Evolutionary conservation across 1,140 invertebrate species (phyloP).

Genomic region (Papilio machaon): DNA sequence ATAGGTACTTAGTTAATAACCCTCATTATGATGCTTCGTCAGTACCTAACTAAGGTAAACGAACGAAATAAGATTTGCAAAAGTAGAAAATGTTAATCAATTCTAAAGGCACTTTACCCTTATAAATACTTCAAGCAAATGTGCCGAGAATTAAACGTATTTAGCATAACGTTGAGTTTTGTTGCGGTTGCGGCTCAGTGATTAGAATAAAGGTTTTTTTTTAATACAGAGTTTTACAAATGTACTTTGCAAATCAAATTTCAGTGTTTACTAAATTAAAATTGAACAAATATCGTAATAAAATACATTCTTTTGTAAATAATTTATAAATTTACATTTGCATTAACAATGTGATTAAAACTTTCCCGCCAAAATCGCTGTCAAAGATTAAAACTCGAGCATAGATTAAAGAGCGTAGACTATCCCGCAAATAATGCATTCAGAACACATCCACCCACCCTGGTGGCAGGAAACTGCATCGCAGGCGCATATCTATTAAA

Average conservation of each 20-base stretch:
- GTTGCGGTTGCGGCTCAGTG: not conserved
- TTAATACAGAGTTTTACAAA: not conserved
- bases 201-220: not conserved
- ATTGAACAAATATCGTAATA: not conserved
- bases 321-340: not conserved
- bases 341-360: not conserved
- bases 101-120: not conserved
- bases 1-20: no score
- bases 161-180: not conserved
- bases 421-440: slow-evolving; percentile 34
- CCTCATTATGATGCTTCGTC: no score
- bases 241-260: not conserved
- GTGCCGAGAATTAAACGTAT: not conserved
- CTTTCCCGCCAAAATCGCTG: not conserved
- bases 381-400: not conserved
- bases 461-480: slow-evolving; percentile 46
- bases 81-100: not conserved
- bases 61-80: not conserved
- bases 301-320: not conserved
- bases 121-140: not conserved
- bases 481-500: slow-evolving; percentile 46
- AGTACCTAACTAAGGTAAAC: not conserved
- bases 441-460: slow-evolving; percentile 44
- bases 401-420: slow-evolving; percentile 27
- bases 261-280: not conserved